These are phyloP conservation scores for Meleagris gallopavo DNA, from an alignment of 2,113 vertebrate species.

Conservation along the genomic window DNA sequence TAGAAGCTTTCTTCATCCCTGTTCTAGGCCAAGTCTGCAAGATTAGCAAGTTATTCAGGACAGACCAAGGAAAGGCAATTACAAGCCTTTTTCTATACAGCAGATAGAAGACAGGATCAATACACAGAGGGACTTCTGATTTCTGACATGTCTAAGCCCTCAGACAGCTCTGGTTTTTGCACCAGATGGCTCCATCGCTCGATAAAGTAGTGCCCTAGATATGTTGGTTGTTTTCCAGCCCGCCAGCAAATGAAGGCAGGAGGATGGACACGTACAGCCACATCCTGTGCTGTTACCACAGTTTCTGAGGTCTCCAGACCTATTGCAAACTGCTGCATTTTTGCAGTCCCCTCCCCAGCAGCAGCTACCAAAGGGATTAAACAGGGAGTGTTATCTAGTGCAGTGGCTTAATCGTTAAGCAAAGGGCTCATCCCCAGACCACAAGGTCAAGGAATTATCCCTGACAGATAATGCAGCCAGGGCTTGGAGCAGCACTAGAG, in stretches of 20 bases:
- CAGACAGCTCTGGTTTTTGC: neutral
- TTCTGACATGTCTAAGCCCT: slow-evolving; percentile 54
- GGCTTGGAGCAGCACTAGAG: neutral
- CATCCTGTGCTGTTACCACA: neutral
- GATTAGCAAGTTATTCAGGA: slow-evolving; percentile 18
- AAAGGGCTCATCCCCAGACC: slow-evolving; percentile 55
- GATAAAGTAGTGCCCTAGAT: slow-evolving; percentile 44
- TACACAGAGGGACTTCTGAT: slow-evolving; percentile 20
- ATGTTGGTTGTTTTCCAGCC: neutral
- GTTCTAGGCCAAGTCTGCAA: neutral
- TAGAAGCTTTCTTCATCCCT: neutral
- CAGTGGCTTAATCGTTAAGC: slow-evolving; percentile 64
- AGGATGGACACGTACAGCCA: neutral
- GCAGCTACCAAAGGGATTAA: slow-evolving; percentile 40
- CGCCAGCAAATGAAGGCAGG: slow-evolving; percentile 6
- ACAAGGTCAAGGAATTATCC: slow-evolving; percentile 61
- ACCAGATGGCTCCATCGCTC: slow-evolving; percentile 43
- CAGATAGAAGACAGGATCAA: neutral
- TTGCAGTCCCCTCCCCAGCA: neutral
- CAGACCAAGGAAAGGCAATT: neutral
- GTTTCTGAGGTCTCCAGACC: neutral
- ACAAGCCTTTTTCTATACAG: neutral
- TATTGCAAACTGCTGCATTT: neutral
- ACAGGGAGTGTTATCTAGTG: neutral
- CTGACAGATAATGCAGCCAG: neutral